phyloP scores from a whole-genome alignment of 2,888 invertebrate genomes.

The Hydraecia micacea region DNA sequence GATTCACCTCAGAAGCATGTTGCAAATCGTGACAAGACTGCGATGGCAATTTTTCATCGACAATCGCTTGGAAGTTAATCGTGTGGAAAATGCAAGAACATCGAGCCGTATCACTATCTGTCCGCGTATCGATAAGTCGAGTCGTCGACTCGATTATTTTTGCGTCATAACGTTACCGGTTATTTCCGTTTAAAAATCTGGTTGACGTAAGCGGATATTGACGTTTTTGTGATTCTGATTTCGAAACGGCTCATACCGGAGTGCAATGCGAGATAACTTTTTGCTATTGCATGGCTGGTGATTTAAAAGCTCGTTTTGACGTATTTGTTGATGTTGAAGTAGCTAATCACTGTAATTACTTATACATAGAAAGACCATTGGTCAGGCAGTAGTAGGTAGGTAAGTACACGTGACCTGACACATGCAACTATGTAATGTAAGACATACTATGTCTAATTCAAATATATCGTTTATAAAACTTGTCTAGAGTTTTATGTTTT shows the following conservation, averaged over 20 bases:
- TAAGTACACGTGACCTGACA: neutral
- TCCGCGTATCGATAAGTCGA: slow-evolving; percentile 52
- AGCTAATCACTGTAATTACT: slow-evolving; percentile 5
- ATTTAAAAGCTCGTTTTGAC: slow-evolving; percentile 17
- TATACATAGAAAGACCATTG: slow-evolving; percentile 11
- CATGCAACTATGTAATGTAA: neutral
- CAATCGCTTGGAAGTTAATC: slow-evolving; percentile 75
- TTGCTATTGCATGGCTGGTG: slow-evolving; percentile 16
- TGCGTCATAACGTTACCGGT: slow-evolving; percentile 50
- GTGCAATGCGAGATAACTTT: slow-evolving; percentile 3
- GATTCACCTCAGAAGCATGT: slow-evolving; percentile 70
- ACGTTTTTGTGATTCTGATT: slow-evolving; percentile 48
- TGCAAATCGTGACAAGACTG: slow-evolving; percentile 75
- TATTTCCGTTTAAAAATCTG: slow-evolving; percentile 54
- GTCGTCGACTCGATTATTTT: slow-evolving; percentile 58
- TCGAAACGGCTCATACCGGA: slow-evolving; percentile 37
- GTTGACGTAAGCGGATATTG: slow-evolving; percentile 56
- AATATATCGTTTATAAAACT: slow-evolving; percentile 12
- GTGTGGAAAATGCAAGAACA: slow-evolving; percentile 79
- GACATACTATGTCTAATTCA: neutral
- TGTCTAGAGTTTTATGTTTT: neutral
- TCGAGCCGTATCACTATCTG: slow-evolving; percentile 66
- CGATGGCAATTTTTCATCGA: slow-evolving; percentile 77
- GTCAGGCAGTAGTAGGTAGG: neutral
- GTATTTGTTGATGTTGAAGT: slow-evolving; percentile 14